Evolutionary conservation across 2,113 vertebrate species (phyloP), one percentile per base, ranked within the genome.

Genomic region (Hucho hucho): DNA sequence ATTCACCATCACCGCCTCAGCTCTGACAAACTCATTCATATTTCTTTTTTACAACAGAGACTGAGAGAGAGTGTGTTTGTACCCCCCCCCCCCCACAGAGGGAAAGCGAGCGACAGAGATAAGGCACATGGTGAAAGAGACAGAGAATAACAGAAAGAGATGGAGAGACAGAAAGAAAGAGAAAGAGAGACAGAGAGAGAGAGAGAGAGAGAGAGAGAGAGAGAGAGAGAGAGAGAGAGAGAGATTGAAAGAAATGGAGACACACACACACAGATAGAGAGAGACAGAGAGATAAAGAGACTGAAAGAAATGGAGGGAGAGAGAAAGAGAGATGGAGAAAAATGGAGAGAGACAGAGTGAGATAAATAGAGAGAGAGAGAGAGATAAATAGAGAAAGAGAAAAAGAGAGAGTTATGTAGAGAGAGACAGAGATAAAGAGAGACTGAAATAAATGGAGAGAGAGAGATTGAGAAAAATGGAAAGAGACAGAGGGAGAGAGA

Each of bases 1-100:
- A 69, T 32, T 37, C 25, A 12, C 37, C 66, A 26, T 69, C 37
- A 6, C 32, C 20, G 37, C 11, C 67, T 69, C 43, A 29, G 43
- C 37, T 58, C 37, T 6, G n/a, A 20, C 43, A 78, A 47, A 46
- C n/a, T 46, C 29, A 74, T 66, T 78, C 71, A 74, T 25, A 70
- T 13, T 26, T 70, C 59, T 64, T 0, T 9, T 43, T 64, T 64
- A 63, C 77, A 70, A 32, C 14, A 43, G 61, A 73, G 37, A 59
- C 56, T 73, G 65, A 26, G 37, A 56, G 47, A 26, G 24, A 9
- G 75, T 46, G 74, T 16, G 47, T n/a, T n/a, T n/a, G n/a, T n/a
- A n/a, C n/a, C n/a, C n/a, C n/a, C n/a, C n/a, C n/a, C n/a, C n/a
- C n/a, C n/a, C n/a, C n/a, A n/a, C n/a, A n/a, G 63, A 25, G 13